Percentiles rank a stretch among this genome's conserved stretches.
Evolutionary conservation across 2,888 invertebrate genomes (phyloP).

Genomic region (Volucella bombylans): DNA sequence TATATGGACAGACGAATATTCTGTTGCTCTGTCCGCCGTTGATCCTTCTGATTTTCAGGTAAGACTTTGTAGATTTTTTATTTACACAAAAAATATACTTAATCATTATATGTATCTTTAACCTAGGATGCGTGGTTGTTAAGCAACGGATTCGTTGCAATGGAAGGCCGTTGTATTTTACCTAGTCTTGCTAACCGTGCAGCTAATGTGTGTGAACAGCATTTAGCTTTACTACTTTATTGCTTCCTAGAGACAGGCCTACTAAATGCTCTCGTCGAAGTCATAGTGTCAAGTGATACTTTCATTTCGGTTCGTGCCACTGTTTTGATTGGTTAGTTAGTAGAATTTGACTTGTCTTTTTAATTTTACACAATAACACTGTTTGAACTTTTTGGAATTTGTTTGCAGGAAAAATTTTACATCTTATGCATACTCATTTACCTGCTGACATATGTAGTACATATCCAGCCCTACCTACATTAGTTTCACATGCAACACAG

Average conservation of each 20-base stretch:
- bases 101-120: neutral
- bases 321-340: constrained; percentile 87
- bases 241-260: constrained; percentile 94
- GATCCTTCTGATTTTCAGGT: constrained; percentile 91
- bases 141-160: constrained; percentile 96
- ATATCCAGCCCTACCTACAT: constrained; percentile 91
- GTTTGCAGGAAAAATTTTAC: constrained; percentile 89
- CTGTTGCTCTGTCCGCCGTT: constrained; percentile 92
- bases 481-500: constrained; percentile 90
- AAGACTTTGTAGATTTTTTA: neutral
- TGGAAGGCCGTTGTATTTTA: constrained; percentile 92
- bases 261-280: constrained; percentile 94
- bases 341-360: neutral
- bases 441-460: constrained; percentile 93
- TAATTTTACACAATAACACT: neutral
- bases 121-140: constrained; percentile 91
- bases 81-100: neutral
- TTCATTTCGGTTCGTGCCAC: constrained; percentile 96
- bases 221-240: constrained; percentile 93
- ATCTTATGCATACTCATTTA: constrained; percentile 92
- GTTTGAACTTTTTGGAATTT: neutral
- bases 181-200: constrained; percentile 93
- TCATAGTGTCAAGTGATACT: constrained; percentile 93
- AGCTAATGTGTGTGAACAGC: constrained; percentile 95
- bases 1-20: constrained; percentile 96